Evolutionary conservation across 2,113 vertebrate genomes (phyloP), one percentile per base, ranked within the genome.

Genomic region (Plestiodon gilberti): DNA sequence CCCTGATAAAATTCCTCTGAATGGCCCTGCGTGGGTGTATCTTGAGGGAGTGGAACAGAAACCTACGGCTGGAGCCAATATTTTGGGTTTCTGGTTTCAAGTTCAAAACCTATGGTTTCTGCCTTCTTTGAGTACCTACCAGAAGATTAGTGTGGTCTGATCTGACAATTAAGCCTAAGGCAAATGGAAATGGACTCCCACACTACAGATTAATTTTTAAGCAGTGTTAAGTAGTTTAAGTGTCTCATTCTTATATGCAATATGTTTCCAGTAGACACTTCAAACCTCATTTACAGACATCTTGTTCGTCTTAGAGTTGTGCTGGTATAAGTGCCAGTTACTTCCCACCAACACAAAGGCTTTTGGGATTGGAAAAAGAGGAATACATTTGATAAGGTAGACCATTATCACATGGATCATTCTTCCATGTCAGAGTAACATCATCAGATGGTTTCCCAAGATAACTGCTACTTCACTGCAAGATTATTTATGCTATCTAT

Each of bases 191-290:
- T 75, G 59, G 0, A 77, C 18, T 52, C 1, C 38, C 33, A 78
- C 55, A 33, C 15, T 78, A 2, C 30, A 35, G 38, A 87, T 88
- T 90, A 62, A 77, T 89, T 90, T 87, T 91, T 84, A 82, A 84
- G 33, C 62, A 40, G 23, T 64, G 87, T 88, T 62, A 83, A 86
- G 23, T 64, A 81, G 57, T 82, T 83, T 67, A 71, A 87, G 18
- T 18, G 11, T 1, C 0, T 83, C 0, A 10, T 48, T 59, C 35
- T 69, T 83, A 18, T 48, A 88, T 87, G 33, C 2, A 64, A 25
- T 2, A 35, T 70, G 3, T 22, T 92, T 7, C 0, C 0, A 0
- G 35, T 48, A 59, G 3, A 40, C 0, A 0, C 71, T 88, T 91
- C 38, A 1, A 75, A 38, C 59, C 17, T 69, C 43, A 22, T 0